Conservation (phyloP, 2,797 vertebrate genomes). For the Avahi laniger region DNA sequence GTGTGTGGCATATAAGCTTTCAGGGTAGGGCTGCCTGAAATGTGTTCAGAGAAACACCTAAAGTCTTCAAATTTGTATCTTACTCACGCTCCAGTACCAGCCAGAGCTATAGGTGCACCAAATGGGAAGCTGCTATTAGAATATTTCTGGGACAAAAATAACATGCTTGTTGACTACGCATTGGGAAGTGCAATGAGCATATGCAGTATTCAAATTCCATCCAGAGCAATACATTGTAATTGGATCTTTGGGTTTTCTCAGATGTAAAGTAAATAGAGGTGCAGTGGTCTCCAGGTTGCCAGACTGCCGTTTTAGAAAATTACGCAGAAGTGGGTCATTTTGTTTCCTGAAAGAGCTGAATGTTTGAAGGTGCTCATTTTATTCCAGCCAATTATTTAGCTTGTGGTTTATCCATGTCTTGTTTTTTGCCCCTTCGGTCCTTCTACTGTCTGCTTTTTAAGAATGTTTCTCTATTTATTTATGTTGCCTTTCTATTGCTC, state of each 20-base stretch:
- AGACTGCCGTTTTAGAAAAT: background rate
- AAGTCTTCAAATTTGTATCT: background rate
- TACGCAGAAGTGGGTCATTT: background rate
- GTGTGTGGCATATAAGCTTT: background rate
- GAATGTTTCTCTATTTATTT: background rate
- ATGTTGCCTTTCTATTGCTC: background rate
- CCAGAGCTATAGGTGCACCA: background rate
- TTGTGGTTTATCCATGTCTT: constrained; percentile 41
- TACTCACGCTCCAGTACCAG: background rate
- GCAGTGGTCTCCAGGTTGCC: constrained; percentile 18
- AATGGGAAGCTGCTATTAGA: background rate
- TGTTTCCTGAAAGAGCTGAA: constrained; percentile 51
- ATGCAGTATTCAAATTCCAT: constrained; percentile 33
- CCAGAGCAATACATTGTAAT: constrained; percentile 42
- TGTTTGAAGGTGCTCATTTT: constrained; percentile 48
- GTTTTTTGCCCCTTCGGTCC: background rate
- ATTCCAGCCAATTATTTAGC: constrained; percentile 39
- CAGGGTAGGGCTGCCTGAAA: background rate
- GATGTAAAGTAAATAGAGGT: constrained; percentile 48
- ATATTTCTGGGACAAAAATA: constrained; percentile 57
- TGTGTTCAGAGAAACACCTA: background rate
- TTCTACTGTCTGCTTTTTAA: constrained; percentile 28
- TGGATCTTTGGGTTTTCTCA: background rate
- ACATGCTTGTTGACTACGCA: constrained; percentile 11
- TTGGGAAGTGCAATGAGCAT: constrained; percentile 2